phyloP scores from a whole-genome alignment of 2,797 vertebrate species.

The Acanthopagrus latus region DNA sequence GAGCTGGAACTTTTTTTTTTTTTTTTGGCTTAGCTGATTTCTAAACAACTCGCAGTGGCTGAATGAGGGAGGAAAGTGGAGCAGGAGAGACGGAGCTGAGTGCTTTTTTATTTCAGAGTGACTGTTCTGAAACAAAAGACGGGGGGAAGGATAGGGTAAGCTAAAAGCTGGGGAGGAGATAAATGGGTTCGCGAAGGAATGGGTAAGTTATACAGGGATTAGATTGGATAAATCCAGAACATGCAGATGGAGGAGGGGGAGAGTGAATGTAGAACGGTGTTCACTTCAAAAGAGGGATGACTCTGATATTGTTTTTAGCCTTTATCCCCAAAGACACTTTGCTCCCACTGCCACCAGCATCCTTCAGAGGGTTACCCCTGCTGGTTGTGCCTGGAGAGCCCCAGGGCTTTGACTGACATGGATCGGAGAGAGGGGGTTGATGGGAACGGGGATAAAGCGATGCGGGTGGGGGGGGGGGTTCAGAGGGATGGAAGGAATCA shows the following conservation, averaged over 20 bases:
- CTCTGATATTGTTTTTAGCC: slow-evolving; percentile 39
- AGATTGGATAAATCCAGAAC: slow-evolving; percentile 58
- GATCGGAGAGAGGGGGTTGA: slow-evolving; percentile 45
- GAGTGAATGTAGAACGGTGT: slow-evolving; percentile 12
- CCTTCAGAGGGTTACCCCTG: slow-evolving; percentile 54
- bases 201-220: slow-evolving; percentile 59
- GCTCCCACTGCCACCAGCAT: slow-evolving; percentile 36
- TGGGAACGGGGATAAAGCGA: slow-evolving; percentile 49
- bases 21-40: slow-evolving; percentile 16
- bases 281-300: slow-evolving; percentile 40
- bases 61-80: slow-evolving; percentile 26
- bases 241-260: slow-evolving; percentile 13
- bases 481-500: slow-evolving; percentile 37
- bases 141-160: neutral
- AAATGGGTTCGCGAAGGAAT: slow-evolving; percentile 45
- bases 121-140: slow-evolving; percentile 29
- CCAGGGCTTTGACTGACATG: slow-evolving; percentile 58
- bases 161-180: slow-evolving; percentile 32
- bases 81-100: slow-evolving; percentile 9
- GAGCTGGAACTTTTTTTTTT: slow-evolving; percentile 23
- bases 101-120: slow-evolving; percentile 31
- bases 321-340: slow-evolving; percentile 39
- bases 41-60: slow-evolving; percentile 27
- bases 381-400: slow-evolving; percentile 54
- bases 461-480: slow-evolving; percentile 33